Percentiles rank a stretch among this genome's conserved stretches.
Evolutionary conservation across 2,797 vertebrate genomes (phyloP).

Genomic region (Danionella dracula): DNA sequence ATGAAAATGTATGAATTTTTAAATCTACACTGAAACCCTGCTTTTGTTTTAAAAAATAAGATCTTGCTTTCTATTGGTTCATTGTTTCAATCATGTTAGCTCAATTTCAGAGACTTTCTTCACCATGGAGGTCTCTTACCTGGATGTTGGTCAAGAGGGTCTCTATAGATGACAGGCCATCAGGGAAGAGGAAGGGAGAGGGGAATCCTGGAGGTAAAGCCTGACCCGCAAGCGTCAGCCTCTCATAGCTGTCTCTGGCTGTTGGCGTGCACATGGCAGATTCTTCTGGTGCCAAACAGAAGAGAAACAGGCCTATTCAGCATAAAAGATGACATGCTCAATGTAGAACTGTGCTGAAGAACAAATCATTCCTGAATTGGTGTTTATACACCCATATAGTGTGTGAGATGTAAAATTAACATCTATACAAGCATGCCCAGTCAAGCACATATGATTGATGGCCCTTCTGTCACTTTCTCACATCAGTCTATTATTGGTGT

Average conservation of each 20-base stretch:
- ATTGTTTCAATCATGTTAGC: too few relatives aligned
- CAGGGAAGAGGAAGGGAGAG: constrained; percentile 97
- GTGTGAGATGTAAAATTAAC: constrained; percentile 64
- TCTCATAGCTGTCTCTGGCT: constrained; percentile 95
- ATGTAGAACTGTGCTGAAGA: constrained; percentile 25
- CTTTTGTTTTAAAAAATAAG: too few relatives aligned
- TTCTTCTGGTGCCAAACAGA: constrained; percentile 81
- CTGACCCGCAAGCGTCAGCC: constrained; percentile 91
- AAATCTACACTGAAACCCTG: too few relatives aligned
- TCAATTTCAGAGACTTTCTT: too few relatives aligned
- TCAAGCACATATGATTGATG: constrained; percentile 79
- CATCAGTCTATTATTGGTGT: constrained; percentile 72
- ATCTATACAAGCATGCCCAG: constrained; percentile 69
- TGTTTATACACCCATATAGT: constrained; percentile 46
- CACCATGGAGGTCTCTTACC: constrained; percentile 61
- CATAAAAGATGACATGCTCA: constrained; percentile 36
- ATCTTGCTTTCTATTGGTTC: too few relatives aligned
- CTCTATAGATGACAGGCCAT: constrained; percentile 98
- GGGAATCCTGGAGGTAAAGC: constrained; percentile 93
- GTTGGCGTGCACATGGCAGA: constrained; percentile 93
- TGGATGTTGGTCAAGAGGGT: constrained; percentile 97
- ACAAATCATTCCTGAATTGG: constrained; percentile 51
- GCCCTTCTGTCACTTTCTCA: constrained; percentile 66
- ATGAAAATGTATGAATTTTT: too few relatives aligned
- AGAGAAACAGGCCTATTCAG: constrained; percentile 34